Conservation (phyloP, 2,797 vertebrate genomes). For the Pseudochaenichthys georgianus region DNA sequence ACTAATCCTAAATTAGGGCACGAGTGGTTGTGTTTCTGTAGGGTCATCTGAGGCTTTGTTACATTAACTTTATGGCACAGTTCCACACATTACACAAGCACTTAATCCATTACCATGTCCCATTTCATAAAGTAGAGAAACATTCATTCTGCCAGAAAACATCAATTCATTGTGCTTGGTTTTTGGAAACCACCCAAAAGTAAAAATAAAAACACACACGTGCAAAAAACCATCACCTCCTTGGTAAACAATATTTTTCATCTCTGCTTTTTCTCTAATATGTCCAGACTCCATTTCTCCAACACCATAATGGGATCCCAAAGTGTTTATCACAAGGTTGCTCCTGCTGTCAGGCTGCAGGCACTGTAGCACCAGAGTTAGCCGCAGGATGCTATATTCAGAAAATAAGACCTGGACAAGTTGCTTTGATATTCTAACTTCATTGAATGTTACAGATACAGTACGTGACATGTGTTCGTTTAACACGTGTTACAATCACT, state of each 20-base stretch:
- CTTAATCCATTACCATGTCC: conserved; percentile 56
- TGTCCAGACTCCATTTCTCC: conserved; percentile 16
- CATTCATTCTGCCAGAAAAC: conserved; percentile 54
- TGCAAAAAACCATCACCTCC: conserved; percentile 40
- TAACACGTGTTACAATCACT: no score
- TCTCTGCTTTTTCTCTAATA: conserved; percentile 1
- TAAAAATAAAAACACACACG: conserved; percentile 7
- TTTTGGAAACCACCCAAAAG: conserved; percentile 53
- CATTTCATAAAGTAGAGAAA: conserved; percentile 66
- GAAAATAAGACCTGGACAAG: not conserved
- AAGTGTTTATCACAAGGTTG: conserved; percentile 31
- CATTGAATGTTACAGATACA: no score
- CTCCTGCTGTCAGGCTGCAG: conserved; percentile 27
- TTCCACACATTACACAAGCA: conserved; percentile 63
- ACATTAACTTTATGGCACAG: conserved; percentile 54
- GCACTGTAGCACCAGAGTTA: conserved; percentile 35
- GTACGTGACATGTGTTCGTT: no score
- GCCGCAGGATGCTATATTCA: conserved; percentile 8
- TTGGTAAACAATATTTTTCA: conserved; percentile 10
- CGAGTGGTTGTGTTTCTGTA: conserved; percentile 26
- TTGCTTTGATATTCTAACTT: conserved; percentile 44
- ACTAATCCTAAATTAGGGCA: conserved; percentile 49
- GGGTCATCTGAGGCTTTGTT: conserved; percentile 61
- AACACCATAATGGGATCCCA: conserved; percentile 22
- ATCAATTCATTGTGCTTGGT: conserved; percentile 52